phyloP scores from a whole-genome alignment of 2,797 vertebrate species.

The Gambelia wislizenii region DNA sequence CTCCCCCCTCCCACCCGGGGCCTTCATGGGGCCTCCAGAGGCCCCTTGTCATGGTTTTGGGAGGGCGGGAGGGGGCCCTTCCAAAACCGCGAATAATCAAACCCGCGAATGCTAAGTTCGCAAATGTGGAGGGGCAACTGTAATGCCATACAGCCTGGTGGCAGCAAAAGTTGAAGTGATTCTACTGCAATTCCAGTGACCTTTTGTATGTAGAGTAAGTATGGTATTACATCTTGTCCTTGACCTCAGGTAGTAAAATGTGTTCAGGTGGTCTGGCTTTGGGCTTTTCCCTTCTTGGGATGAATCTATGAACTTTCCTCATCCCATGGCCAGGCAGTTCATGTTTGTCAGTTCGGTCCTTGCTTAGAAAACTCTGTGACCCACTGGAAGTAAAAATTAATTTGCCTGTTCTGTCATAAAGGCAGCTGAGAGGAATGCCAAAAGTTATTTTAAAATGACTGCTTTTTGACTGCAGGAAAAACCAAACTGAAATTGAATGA shows the following conservation, averaged over 20 bases:
- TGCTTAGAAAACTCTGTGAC: neutral
- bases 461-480: neutral
- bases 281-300: neutral
- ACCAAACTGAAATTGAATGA: neutral
- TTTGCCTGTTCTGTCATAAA: neutral
- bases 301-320: neutral
- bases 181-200: neutral
- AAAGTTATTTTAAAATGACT: neutral
- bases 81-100: too few species aligned
- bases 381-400: neutral
- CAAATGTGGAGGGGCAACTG: too few species aligned
- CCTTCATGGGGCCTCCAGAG: too few species aligned
- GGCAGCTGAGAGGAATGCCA: neutral
- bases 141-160: neutral
- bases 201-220: neutral
- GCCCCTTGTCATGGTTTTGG: too few species aligned
- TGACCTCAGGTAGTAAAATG: neutral
- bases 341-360: neutral
- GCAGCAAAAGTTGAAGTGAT: neutral
- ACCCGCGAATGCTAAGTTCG: too few species aligned
- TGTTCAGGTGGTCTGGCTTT: neutral
- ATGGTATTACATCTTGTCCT: neutral
- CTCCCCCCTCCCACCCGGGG: too few species aligned
- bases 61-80: too few species aligned
- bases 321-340: neutral